A percentile compares a stretch with the other conserved stretches of the same genome.
These are phyloP conservation scores for Pleuronectes platessa DNA, from an alignment of 2,113 vertebrate genomes.

Conservation along the genomic window DNA sequence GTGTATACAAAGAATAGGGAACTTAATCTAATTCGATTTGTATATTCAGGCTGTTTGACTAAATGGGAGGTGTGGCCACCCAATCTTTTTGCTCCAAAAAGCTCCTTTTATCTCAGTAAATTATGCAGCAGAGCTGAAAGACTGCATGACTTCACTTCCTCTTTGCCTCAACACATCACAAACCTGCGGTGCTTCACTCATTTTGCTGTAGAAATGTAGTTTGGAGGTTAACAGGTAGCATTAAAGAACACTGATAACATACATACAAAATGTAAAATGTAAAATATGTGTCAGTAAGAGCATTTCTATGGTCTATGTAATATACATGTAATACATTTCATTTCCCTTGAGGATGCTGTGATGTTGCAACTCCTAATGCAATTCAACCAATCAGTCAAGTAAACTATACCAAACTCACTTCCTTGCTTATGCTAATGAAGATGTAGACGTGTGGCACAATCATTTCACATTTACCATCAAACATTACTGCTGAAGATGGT, in stretches of 20 bases:
- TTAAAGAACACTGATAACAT: too few species aligned
- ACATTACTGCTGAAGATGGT: too few species aligned
- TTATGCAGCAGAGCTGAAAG: slow-evolving; percentile 12
- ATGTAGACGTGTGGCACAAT: too few species aligned
- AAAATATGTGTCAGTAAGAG: background rate
- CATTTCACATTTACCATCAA: too few species aligned
- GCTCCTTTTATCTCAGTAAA: slow-evolving; percentile 6
- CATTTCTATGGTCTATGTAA: too few species aligned
- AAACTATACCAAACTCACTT: too few species aligned
- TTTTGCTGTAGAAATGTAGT: background rate
- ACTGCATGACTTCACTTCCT: background rate
- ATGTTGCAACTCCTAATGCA: too few species aligned
- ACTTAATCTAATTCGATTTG: slow-evolving; percentile 2
- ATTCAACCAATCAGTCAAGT: too few species aligned
- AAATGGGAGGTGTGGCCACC: background rate
- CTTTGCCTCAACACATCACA: slow-evolving; percentile 9
- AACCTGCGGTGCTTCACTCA: background rate
- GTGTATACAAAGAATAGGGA: background rate
- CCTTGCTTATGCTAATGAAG: too few species aligned
- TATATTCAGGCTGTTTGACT: background rate
- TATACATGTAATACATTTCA: too few species aligned
- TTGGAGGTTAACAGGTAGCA: background rate
- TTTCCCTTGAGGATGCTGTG: too few species aligned
- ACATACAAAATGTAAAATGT: background rate
- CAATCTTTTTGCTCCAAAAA: background rate